Conservation (phyloP, 1,140 invertebrate species). For the Neodiprion lecontei region DNA sequence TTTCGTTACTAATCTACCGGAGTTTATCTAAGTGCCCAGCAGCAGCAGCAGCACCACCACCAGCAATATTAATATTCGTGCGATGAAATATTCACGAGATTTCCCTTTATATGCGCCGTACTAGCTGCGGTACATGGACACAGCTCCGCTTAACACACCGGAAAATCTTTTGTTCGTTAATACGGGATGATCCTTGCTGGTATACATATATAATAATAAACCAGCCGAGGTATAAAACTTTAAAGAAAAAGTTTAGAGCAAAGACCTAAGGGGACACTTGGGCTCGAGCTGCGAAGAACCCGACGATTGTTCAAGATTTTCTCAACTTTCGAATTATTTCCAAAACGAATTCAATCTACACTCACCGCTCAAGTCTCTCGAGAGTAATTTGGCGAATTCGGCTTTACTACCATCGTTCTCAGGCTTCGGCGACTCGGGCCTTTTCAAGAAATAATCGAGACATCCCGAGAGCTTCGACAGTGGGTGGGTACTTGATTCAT, state of each 20-base stretch:
- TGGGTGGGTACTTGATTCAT: too few relatives aligned
- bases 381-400: not conserved
- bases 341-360: not conserved
- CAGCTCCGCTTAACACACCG: not conserved
- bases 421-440: not conserved
- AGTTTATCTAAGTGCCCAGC: too few relatives aligned
- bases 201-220: not conserved
- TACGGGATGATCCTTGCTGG: not conserved
- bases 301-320: not conserved
- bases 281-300: not conserved
- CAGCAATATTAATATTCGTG: too few relatives aligned
- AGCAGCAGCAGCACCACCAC: too few relatives aligned
- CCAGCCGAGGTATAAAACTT: not conserved
- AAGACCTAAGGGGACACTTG: constrained; percentile 2
- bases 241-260: not conserved
- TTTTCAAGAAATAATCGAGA: not conserved
- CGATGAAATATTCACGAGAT: too few relatives aligned
- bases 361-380: not conserved
- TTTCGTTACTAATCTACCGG: too few relatives aligned
- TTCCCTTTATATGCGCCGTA: too few relatives aligned
- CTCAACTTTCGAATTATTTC: constrained; percentile 7
- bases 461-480: not conserved
- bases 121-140: too few relatives aligned
- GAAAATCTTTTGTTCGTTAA: not conserved
- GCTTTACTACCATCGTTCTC: not conserved